These are phyloP conservation scores for Pachyuromys duprasi DNA, from an alignment of 2,797 vertebrate species.

Conservation along the genomic window DNA sequence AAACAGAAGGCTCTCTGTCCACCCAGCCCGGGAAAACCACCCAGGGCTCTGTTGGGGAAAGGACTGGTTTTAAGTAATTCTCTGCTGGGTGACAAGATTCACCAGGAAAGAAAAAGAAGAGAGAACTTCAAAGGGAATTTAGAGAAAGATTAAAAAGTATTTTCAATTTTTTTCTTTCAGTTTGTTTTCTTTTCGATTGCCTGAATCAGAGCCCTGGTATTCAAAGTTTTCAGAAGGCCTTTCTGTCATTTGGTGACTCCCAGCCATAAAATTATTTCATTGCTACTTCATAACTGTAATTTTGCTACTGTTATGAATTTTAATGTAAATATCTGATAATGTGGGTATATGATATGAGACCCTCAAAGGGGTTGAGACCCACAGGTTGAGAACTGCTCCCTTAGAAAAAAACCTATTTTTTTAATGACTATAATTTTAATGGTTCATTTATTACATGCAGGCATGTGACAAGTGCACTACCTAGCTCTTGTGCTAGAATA, in stretches of 20 bases:
- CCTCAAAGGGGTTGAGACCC: not conserved
- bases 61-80: not conserved
- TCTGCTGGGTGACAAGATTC: not conserved
- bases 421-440: constrained; percentile 38
- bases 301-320: not conserved
- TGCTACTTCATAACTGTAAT: not conserved
- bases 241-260: not conserved
- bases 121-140: not conserved
- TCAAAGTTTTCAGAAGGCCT: not conserved
- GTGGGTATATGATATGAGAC: not conserved
- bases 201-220: not conserved
- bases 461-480: not conserved
- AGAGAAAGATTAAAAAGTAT: not conserved
- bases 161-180: not conserved
- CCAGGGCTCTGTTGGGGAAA: not conserved
- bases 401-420: constrained; percentile 43
- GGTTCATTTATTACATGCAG: not conserved
- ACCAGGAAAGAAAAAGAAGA: not conserved
- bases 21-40: not conserved
- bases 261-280: not conserved
- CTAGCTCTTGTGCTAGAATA: not conserved
- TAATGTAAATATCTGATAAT: not conserved
- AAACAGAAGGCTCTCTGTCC: constrained; percentile 49
- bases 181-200: not conserved
- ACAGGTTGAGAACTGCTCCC: not conserved